These are phyloP conservation scores for Acleris laterana DNA, from an alignment of 2,888 invertebrate genomes.

Conservation along the genomic window DNA sequence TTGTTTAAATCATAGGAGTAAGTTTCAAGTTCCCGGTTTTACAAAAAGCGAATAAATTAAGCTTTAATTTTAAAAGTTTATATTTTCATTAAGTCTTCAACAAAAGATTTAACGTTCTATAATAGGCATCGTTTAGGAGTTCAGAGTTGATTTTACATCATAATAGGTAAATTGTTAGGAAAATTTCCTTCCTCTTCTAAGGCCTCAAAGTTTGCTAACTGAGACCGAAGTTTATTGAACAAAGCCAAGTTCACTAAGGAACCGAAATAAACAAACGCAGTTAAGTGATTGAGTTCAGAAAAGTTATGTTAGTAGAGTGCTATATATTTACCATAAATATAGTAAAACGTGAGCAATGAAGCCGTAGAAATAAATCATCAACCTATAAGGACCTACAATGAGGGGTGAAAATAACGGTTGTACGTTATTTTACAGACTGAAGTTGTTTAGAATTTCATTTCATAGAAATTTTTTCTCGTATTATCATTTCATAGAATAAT, in stretches of 20 bases:
- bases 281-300: conserved; percentile 7
- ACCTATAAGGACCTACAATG: no score
- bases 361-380: no score
- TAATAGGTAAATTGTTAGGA: conserved; percentile 18
- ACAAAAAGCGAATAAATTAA: no score
- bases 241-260: conserved; percentile 4
- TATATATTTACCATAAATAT: background rate
- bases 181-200: conserved; percentile 9
- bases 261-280: conserved; percentile 10
- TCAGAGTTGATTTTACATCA: conserved; percentile 7
- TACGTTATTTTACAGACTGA: no score
- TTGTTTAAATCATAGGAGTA: background rate
- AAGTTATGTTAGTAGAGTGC: background rate
- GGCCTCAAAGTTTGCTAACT: conserved; percentile 7
- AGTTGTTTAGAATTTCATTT: no score
- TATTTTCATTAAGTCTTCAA: background rate
- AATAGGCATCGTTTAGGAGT: conserved; percentile 6
- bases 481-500: no score
- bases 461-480: no score
- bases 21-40: background rate
- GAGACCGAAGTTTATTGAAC: conserved; percentile 11
- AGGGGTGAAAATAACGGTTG: no score
- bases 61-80: background rate
- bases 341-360: background rate
- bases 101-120: background rate